phyloP scores from a whole-genome alignment of 2,888 invertebrate species.

The Diachrysia chrysitis region DNA sequence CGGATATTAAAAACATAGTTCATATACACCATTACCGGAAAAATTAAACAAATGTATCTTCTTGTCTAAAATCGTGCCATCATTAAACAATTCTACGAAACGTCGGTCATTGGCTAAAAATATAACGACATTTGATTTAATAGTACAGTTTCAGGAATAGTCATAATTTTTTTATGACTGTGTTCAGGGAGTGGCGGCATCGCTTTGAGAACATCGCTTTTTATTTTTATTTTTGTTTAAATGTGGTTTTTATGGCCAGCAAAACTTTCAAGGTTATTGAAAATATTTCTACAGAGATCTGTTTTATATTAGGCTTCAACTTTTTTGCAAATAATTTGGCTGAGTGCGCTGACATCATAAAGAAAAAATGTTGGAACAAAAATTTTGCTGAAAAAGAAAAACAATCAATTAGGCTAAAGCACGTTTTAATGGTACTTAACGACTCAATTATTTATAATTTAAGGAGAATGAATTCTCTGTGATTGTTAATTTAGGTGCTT shows the following conservation, averaged over 20 bases:
- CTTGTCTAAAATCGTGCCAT: background rate
- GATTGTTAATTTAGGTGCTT: background rate
- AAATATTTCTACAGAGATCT: no score
- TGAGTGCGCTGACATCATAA: background rate
- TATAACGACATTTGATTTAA: slow-evolving; percentile 29
- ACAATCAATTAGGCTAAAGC: slow-evolving; percentile 1
- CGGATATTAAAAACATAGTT: no score
- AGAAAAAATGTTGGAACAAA: background rate
- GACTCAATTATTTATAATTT: slow-evolving; percentile 7
- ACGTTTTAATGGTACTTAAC: slow-evolving; percentile 3
- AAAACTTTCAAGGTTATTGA: slow-evolving; percentile 26
- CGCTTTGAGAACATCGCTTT: slow-evolving; percentile 39
- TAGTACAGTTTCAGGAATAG: slow-evolving; percentile 32
- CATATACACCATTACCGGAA: no score
- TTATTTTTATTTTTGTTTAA: slow-evolving; percentile 36
- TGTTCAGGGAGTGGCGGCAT: slow-evolving; percentile 18
- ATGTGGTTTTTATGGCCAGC: slow-evolving; percentile 32
- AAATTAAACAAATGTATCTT: background rate
- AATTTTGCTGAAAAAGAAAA: slow-evolving; percentile 6
- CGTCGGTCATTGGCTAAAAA: slow-evolving; percentile 16
- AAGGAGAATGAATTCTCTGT: background rate
- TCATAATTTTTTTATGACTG: slow-evolving; percentile 39
- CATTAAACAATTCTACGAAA: slow-evolving; percentile 13
- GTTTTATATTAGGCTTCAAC: no score
- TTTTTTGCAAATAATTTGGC: no score